Base-by-base conservation (phyloP, 2,797 vertebrate species). In the Craterocephalus amniculus region DNA sequence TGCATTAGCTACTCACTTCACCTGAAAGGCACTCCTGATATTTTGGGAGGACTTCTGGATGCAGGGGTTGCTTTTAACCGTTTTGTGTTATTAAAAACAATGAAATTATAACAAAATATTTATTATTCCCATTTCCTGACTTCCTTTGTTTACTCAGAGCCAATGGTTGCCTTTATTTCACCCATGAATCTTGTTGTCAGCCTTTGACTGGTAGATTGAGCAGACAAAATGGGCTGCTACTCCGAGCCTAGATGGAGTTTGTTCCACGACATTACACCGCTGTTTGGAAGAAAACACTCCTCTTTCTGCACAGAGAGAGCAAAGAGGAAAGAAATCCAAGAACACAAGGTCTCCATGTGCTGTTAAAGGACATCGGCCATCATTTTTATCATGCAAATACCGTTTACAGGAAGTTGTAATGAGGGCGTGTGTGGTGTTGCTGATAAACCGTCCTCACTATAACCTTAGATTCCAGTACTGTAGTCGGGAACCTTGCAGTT, bases 261-360 rank as follows among this genome's bases (percentile, higher is more conserved):
- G 90, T 93, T 94, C 91, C 90, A 90, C 85, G 40, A 92, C 91
- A 92, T 93, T 93, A 93, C 83, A 72, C 82, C 24, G 32, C 69
- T 86, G 81, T 88, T 87, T 81, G 66, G 69, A 76, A 86, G 74
- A 65, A 72, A 79, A 65, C 34, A 69, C 43, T 81, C 74, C 76
- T 38, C 62, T 77, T 88, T 78, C 54, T 67, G 66, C 56, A 45
- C 59, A 40, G 36, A 57, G 54, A 71, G 69, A 58, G 58, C 62
- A 68, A 76, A 51, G 56, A 51, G 72, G 34, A 49, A 71, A 82
- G 77, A 67, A 57, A 81, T 71, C 43, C 26, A 32, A 20, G 48
- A 58, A 52, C n/a, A 69, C 72, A 38, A 70, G 58, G 48, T 51
- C 70, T 59, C 0, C 5, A 35, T 69, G 9, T 56, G 22, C 1